Base-by-base conservation (phyloP, 2,797 vertebrate species). In the Chloroceryle inda region DNA sequence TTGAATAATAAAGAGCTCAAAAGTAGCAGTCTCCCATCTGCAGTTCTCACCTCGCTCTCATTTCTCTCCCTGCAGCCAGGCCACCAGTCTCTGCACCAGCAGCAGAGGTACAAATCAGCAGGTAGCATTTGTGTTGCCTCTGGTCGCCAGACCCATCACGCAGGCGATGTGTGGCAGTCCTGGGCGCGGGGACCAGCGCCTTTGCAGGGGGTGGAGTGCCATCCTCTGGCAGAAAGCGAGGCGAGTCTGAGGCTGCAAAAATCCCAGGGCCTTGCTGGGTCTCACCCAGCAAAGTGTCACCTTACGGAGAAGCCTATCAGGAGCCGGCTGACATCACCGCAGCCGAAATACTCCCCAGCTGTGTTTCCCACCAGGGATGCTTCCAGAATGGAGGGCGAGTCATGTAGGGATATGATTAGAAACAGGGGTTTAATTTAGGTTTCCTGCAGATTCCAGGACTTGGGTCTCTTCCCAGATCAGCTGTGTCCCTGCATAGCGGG, bases 321-420 rank as follows among this genome's bases (percentile, higher is more conserved):
- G 95, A 96, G 66, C 26, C 0, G 53, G 95, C 95, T 98, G 97
- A 98, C 97, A 80, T 98, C 98, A 98, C 92, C 13, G 1, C 66
- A 62, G 94, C 88, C 13, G 7, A 97, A 97, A 97, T 96, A 91
- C 80, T 96, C 73, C 91, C 95, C 96, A 97, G 97, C 96, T 97
- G 95, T 92, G 92, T 73, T 95, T 97, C 92, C 97, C 95, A 91
- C 92, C 26, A 21, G 94, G 67, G 88, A 91, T 82, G 90, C 89
- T 96, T 95, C 92, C 94, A 85, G 93, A 96, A 92, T 94, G 71
- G 73, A 96, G 80, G 26, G 66, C 89, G 4, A 94, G 87, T 95
- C 87, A 89, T 18, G 13, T 45, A 93, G 91, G 72, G 93, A 91
- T 95, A 86, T 72, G 93, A 94, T 92, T 83, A 88, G 85, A 62